Conservation (phyloP, 2,888 invertebrate genomes). For the Drosophila anomelani region DNA sequence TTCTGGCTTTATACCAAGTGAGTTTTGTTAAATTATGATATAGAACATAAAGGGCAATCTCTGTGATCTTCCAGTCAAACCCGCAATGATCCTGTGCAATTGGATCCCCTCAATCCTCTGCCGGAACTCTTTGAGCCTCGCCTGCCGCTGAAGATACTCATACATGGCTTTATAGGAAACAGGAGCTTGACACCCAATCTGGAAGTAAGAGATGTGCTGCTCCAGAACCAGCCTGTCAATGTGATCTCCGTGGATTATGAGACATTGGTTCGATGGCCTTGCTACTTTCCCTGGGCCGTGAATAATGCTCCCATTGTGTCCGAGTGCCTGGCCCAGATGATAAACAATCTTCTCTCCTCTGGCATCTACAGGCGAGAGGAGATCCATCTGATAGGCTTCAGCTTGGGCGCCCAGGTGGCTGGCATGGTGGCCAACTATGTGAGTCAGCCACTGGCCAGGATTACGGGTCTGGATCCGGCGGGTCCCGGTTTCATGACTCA, state of each 20-base stretch:
- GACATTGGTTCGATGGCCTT: slow-evolving; percentile 86
- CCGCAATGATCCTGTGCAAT: slow-evolving; percentile 82
- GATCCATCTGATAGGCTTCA: slow-evolving; percentile 88
- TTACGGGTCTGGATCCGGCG: slow-evolving; percentile 88
- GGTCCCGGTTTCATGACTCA: slow-evolving; percentile 86
- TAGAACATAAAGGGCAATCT: too few species aligned
- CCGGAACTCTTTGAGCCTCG: slow-evolving; percentile 67
- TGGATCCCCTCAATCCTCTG: slow-evolving; percentile 80
- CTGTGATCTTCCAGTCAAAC: slow-evolving; percentile 24
- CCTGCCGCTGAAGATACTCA: slow-evolving; percentile 86
- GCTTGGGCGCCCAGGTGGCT: slow-evolving; percentile 87
- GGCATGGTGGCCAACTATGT: slow-evolving; percentile 86
- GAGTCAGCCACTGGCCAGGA: slow-evolving; percentile 85
- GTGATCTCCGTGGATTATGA: slow-evolving; percentile 88
- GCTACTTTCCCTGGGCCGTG: slow-evolving; percentile 87
- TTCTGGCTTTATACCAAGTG: slow-evolving; percentile 88
- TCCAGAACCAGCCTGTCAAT: slow-evolving; percentile 86
- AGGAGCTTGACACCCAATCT: slow-evolving; percentile 87
- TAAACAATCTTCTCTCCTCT: slow-evolving; percentile 85
- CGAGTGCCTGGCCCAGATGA: slow-evolving; percentile 87
- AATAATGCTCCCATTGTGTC: slow-evolving; percentile 87
- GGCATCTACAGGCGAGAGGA: slow-evolving; percentile 83
- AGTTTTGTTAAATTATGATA: slow-evolving; percentile 48
- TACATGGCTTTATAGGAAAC: slow-evolving; percentile 88
- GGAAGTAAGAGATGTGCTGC: slow-evolving; percentile 87